Conservation (phyloP, 2,797 vertebrate species). For the Fundulus diaphanus region DNA sequence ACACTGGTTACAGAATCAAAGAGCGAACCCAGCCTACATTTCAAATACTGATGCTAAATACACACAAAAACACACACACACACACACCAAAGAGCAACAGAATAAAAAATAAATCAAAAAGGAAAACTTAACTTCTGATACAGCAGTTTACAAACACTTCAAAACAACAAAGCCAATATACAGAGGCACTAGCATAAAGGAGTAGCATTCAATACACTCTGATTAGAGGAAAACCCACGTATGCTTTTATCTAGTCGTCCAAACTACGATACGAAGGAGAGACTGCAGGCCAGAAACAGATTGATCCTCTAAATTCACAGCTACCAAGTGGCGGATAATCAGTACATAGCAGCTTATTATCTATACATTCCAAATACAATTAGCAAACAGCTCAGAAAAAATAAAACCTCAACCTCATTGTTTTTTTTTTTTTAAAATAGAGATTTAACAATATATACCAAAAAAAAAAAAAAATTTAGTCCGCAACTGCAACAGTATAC, state of each 20-base stretch:
- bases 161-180: constrained; percentile 92
- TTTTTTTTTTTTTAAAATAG: constrained; percentile 80
- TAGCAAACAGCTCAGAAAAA: constrained; percentile 89
- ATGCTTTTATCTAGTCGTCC: constrained; percentile 88
- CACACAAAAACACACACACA: constrained; percentile 35
- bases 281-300: constrained; percentile 92
- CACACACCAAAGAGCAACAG: constrained; percentile 52
- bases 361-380: constrained; percentile 99
- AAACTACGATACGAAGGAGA: constrained; percentile 88
- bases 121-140: constrained; percentile 92
- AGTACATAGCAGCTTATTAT: constrained; percentile 99
- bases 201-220: constrained; percentile 77
- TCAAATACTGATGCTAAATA: constrained; percentile 94
- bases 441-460: constrained; percentile 79
- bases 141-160: constrained; percentile 99
- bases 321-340: constrained; percentile 97
- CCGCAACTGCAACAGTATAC: constrained; percentile 83
- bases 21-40: constrained; percentile 90
- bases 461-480: constrained; percentile 45
- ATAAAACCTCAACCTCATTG: constrained; percentile 90
- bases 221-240: constrained; percentile 85
- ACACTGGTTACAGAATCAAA: constrained; percentile 90
- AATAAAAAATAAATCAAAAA: constrained; percentile 56
- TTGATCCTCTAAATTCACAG: constrained; percentile 99
- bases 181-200: constrained; percentile 81